phyloP scores from a whole-genome alignment of 2,113 vertebrate genomes.

The Amblyornis subalaris region DNA sequence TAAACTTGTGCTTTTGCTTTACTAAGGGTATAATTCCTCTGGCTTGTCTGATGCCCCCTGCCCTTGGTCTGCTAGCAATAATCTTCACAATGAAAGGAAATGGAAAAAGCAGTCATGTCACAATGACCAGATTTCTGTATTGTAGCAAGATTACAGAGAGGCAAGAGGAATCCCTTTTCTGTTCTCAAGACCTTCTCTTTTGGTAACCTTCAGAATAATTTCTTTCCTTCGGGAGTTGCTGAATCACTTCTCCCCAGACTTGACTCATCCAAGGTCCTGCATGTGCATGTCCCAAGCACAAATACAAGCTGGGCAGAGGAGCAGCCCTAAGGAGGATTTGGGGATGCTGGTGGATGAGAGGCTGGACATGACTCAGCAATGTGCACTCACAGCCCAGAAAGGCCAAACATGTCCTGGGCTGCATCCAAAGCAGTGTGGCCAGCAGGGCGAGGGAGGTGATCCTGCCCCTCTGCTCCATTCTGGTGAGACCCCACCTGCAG shows the following conservation, averaged over 20 bases:
- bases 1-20: neutral
- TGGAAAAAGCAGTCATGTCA: neutral
- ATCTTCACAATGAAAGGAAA: neutral
- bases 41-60: neutral
- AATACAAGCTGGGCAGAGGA: neutral
- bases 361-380: neutral
- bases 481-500: neutral
- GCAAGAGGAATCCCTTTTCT: neutral
- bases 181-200: neutral
- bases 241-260: neutral
- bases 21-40: neutral
- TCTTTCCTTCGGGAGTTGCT: neutral
- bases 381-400: neutral
- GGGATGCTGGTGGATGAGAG: neutral
- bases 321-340: neutral
- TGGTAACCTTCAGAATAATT: neutral
- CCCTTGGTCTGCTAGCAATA: neutral
- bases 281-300: neutral
- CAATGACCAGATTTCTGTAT: neutral
- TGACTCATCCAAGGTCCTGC: neutral
- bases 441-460: neutral
- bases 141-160: neutral
- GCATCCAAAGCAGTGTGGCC: neutral
- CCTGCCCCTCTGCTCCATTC: neutral
- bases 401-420: rapidly evolving